phyloP scores from a whole-genome alignment of 2,888 invertebrate species.

The Aquatica leii region DNA sequence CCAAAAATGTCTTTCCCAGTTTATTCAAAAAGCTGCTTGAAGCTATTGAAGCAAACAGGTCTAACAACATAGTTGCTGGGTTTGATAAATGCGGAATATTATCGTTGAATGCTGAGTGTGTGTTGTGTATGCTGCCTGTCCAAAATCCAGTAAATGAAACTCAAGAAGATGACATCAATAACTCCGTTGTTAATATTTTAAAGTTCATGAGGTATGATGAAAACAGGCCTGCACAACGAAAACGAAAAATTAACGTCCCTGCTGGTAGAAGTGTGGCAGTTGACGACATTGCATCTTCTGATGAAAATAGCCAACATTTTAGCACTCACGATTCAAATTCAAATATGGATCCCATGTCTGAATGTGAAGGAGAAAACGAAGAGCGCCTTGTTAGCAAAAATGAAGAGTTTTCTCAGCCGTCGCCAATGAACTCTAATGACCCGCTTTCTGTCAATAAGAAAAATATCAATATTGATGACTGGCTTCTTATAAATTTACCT shows the following conservation, averaged over 20 bases:
- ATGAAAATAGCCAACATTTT: no score
- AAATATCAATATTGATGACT: background rate
- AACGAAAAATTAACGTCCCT: no score
- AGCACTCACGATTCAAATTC: background rate
- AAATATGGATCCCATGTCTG: background rate
- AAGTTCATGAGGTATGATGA: no score
- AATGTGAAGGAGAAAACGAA: background rate
- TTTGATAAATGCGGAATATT: no score
- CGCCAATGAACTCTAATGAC: background rate
- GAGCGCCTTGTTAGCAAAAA: background rate
- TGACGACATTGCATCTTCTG: background rate
- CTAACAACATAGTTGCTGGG: no score
- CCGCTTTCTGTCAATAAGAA: background rate
- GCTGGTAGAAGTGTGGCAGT: background rate
- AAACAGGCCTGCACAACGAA: no score
- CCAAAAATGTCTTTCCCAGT: background rate
- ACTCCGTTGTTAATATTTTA: background rate
- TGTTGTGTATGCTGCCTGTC: background rate
- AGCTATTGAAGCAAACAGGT: no score
- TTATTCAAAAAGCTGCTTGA: background rate
- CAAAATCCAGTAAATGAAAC: background rate
- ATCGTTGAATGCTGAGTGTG: no score
- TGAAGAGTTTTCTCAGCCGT: background rate
- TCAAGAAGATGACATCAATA: background rate
- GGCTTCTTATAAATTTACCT: no score